phyloP scores from a whole-genome alignment of 2,888 invertebrate species.

The Mycogona germanica region DNA sequence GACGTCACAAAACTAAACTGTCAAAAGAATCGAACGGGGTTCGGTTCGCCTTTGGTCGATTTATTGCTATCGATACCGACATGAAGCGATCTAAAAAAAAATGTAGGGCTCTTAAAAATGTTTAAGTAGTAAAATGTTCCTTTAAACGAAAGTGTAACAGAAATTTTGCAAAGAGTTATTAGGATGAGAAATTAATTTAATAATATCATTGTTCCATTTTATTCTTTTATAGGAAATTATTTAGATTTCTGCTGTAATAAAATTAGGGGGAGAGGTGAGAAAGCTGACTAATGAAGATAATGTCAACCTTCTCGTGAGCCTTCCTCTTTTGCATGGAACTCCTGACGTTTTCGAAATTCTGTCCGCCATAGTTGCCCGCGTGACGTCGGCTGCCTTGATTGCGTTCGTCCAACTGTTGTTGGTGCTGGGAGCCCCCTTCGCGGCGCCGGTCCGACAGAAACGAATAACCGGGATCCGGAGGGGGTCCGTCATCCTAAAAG shows the following conservation, averaged over 20 bases:
- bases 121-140: too few relatives aligned
- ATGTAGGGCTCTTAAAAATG: too few relatives aligned
- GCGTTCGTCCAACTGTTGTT: neutral
- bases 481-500: slow-evolving; percentile 18
- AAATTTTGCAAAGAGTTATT: too few relatives aligned
- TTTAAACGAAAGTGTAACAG: too few relatives aligned
- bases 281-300: too few relatives aligned
- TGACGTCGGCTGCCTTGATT: slow-evolving; percentile 16
- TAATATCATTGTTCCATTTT: too few relatives aligned
- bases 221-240: too few relatives aligned
- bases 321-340: slow-evolving; percentile 16
- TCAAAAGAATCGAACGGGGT: neutral
- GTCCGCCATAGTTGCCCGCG: slow-evolving; percentile 17
- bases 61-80: neutral
- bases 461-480: slow-evolving; percentile 18
- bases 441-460: slow-evolving; percentile 16
- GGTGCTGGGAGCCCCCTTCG: slow-evolving; percentile 7
- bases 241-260: too few relatives aligned
- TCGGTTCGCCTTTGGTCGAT: neutral
- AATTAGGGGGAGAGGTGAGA: too few relatives aligned
- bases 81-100: too few relatives aligned
- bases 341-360: slow-evolving; percentile 18
- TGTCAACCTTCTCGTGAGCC: slow-evolving; percentile 10
- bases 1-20: neutral
- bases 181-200: too few relatives aligned